These are phyloP conservation scores for Acrocyrtus sp. DNA, from an alignment of 2,888 invertebrate genomes.

Conservation along the genomic window DNA sequence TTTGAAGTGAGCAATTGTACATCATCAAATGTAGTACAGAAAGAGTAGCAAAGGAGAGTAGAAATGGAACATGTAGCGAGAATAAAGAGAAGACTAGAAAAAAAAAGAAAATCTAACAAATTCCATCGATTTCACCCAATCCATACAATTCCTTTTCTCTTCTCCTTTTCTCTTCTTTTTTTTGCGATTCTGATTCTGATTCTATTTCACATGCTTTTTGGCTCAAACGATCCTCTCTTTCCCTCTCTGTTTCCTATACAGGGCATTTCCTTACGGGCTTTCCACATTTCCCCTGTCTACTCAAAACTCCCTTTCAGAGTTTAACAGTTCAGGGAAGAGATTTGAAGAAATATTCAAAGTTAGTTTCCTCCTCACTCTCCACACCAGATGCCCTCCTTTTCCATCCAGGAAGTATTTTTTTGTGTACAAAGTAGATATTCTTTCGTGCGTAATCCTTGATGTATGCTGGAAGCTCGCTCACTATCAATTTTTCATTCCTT, in stretches of 20 bases:
- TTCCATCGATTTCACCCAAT: conserved; percentile 15
- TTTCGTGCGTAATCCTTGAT: too few relatives aligned
- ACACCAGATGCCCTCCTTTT: too few relatives aligned
- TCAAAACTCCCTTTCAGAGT: too few relatives aligned
- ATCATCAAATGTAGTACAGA: background rate
- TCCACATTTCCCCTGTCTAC: too few relatives aligned
- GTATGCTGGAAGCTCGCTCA: too few relatives aligned
- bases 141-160: conserved; percentile 3
- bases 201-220: background rate
- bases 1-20: background rate
- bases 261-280: too few relatives aligned
- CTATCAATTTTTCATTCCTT: too few relatives aligned
- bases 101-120: background rate
- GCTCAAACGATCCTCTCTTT: background rate
- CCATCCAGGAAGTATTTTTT: too few relatives aligned
- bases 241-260: too few relatives aligned
- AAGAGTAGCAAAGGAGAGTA: background rate
- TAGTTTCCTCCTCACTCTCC: background rate
- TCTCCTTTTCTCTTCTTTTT: conserved; percentile 7
- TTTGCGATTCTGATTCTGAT: background rate
- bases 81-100: too few relatives aligned
- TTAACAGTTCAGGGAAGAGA: background rate
- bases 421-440: too few relatives aligned
- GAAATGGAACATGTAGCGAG: background rate
- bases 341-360: background rate